These are phyloP conservation scores for Mormyrus lacerda DNA, from an alignment of 2,113 vertebrate genomes.

Conservation along the genomic window DNA sequence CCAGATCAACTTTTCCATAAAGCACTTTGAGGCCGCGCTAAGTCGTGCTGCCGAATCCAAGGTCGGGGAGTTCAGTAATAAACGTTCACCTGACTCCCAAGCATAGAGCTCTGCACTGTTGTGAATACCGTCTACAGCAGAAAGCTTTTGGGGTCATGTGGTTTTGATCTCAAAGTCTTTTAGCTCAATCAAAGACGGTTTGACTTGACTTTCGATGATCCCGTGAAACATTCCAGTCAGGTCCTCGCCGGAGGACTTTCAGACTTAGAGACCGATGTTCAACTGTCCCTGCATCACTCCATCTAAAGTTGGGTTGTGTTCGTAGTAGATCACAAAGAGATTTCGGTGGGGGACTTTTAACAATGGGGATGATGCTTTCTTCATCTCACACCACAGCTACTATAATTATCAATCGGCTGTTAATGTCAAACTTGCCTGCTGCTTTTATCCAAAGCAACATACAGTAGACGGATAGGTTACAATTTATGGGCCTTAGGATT, in stretches of 20 bases:
- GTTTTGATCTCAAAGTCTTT: conserved; percentile 23
- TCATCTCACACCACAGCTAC: not conserved
- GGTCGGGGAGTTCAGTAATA: not conserved
- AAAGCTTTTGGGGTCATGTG: not conserved
- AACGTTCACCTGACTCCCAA: not conserved
- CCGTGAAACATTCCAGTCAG: conserved; percentile 1
- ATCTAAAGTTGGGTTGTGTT: not conserved
- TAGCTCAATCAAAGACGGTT: conserved; percentile 2
- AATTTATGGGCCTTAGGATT: not conserved
- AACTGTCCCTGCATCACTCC: not conserved
- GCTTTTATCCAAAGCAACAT: not conserved
- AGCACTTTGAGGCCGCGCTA: not conserved
- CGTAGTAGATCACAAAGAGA: not conserved
- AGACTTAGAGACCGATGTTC: not conserved
- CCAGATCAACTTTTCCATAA: not conserved
- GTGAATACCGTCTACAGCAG: not conserved
- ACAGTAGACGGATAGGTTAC: not conserved
- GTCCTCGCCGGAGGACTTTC: not conserved
- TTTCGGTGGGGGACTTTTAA: not conserved
- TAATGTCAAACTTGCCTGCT: not conserved
- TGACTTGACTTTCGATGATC: not conserved
- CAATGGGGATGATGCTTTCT: not conserved
- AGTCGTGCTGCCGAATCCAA: not conserved
- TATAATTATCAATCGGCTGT: not conserved
- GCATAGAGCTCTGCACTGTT: not conserved